Evolutionary conservation across 2,797 vertebrate genomes (phyloP), one percentile per base, ranked within the genome.

Genomic region (Aplochiton taeniatus): DNA sequence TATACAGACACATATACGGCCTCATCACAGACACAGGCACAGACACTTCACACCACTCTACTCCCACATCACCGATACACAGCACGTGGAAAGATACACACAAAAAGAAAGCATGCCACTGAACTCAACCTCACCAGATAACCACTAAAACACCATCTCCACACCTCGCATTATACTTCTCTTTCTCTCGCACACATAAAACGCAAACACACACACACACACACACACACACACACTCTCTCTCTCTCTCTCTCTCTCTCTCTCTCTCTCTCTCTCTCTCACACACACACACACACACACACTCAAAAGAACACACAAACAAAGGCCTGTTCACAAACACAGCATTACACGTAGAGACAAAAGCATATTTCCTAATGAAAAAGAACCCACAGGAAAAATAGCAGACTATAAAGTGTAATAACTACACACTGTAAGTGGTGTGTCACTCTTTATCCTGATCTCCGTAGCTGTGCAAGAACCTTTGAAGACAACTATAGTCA

Each of bases 371-470:
- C 81, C 68, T 66, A 79, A 82, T 76, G 70, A 73, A 83, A 80
- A 88, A 92, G 88, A 92, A 91, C 86, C 90, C 90, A 92, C 89
- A 91, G 89, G 92, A 83, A 91, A 93, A 90, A 90, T 86, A 80
- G 74, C 76, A 80, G 16, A 48, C 75, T 62, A 31, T 31, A 31
- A 31, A 3, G 31, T 17, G 9, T 75, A 60, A 68, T 59, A 20
- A 72, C 58, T 72, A 0, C 80, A 20, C 44, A 20, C 62, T 79
- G 78, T 66, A 69, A 68, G 75, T 81, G 80, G 58, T 64, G 56
- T 76, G 64, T 60, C 72, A 53, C 49, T 81, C 62, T 62, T 20
- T 72, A 59, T 76, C 44, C 17, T 64, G 65, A 56, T 64, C 70
- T 69, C 52, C 6, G 16, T 66, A 72, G 54, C 66, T 61, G 56